Percentiles rank a stretch among this genome's conserved stretches.
phyloP scores from a whole-genome alignment of 2,113 vertebrate species.

The Calyptommatus sinebrachiatus region DNA sequence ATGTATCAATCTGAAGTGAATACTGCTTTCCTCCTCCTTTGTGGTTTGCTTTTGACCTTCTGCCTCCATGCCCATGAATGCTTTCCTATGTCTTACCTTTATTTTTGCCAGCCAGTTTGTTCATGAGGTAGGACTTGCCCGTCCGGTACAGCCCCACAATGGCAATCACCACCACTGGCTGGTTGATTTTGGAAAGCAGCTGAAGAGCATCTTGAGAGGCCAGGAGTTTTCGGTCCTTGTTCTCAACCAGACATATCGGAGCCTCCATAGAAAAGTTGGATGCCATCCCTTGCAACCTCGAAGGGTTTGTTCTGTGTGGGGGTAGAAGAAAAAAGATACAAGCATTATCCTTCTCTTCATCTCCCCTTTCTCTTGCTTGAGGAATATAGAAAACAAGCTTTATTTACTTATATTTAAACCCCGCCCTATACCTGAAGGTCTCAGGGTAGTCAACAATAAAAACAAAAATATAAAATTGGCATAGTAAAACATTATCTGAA shows the following conservation, averaged over 20 bases:
- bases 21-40: not conserved
- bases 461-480: too few species aligned
- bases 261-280: not conserved
- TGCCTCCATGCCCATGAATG: not conserved
- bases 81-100: constrained; percentile 22
- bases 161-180: constrained; percentile 46
- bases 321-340: too few species aligned
- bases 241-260: constrained; percentile 42
- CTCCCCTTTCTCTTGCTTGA: too few species aligned
- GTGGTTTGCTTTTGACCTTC: too few species aligned
- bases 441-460: too few species aligned
- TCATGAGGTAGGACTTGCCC: constrained; percentile 56
- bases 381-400: too few species aligned
- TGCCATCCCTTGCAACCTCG: not conserved
- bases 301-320: not conserved
- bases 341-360: too few species aligned
- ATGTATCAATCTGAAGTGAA: too few species aligned
- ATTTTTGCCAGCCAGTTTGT: constrained; percentile 39
- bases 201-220: constrained; percentile 24
- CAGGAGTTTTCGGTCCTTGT: not conserved
- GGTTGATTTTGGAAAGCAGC: constrained; percentile 4
- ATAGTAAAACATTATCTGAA: too few species aligned
- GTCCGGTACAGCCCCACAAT: constrained; percentile 45
- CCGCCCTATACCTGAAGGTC: too few species aligned
- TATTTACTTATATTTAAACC: too few species aligned